Base-by-base conservation (phyloP, 2,113 vertebrate species). In the Corydoras maculifer region DNA sequence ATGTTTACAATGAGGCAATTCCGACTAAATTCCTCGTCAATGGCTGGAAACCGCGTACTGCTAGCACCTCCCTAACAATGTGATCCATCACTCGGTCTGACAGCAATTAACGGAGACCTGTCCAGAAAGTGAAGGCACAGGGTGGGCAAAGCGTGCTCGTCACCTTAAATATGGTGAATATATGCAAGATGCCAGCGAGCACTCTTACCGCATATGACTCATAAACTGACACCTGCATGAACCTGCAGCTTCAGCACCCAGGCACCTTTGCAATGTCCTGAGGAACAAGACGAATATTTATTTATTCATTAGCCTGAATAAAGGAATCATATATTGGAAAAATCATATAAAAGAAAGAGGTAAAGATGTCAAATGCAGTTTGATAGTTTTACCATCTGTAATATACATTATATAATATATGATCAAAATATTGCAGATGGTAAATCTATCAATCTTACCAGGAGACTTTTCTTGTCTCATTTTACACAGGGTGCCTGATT, bases 41-140 rank as follows among this genome's bases (percentile, higher is more conserved):
- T 59, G 54, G 25, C 64, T 69, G 43, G 55, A 75, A 68, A 78
- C 50, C 69, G 58, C 31, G 43, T 53, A 69, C 63, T 78, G 54
- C 65, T 68, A 54, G 74, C 68, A 48, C 77, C 75, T 55, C 61
- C 74, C 55, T 65, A 53, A 61, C 11, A 30, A 58, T 75, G 67
- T 60, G 75, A 84, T 84, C 79, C 80, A 80, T 85, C 82, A 82
- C 77, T 86, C 80, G 73, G 64, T 66, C 57, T 51, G 82, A 81
- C 83, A 79, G 82, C 82, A 86, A 85, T 87, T 87, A 87, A 84
- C 81, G 72, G 77, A 81, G 79, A 80, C 72, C 76, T 82, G 81
- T 83, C 83, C 82, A 61, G 59, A 63, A 74, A 61, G 62, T 77
- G 78, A 80, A 74, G 61, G 68, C 69, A 58, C 73, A 76, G 61